Percentiles rank a stretch among this genome's conserved stretches.
Evolutionary conservation across 2,888 invertebrate genomes (phyloP).

Genomic region (Strigamia transsilvanica): DNA sequence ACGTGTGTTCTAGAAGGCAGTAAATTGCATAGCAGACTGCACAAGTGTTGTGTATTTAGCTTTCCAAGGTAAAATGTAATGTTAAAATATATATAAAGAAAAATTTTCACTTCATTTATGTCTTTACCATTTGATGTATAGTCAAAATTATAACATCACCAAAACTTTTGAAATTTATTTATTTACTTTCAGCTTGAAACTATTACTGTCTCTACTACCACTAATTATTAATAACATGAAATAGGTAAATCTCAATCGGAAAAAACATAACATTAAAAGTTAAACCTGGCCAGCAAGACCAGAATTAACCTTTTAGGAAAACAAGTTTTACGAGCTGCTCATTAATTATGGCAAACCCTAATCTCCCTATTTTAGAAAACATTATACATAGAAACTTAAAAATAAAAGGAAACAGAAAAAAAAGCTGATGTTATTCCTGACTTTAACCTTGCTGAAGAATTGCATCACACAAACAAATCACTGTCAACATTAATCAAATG

Average conservation of each 20-base stretch:
- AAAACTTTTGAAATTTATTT: neutral
- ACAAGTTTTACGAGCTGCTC: slow-evolving; percentile 11
- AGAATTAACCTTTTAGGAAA: slow-evolving; percentile 16
- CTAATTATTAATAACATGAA: neutral
- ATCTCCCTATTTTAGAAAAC: slow-evolving; percentile 36
- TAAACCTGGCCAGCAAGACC: neutral
- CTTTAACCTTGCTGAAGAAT: slow-evolving; percentile 36
- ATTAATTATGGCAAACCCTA: slow-evolving; percentile 22
- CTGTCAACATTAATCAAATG: slow-evolving; percentile 33
- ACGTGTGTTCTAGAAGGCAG: too few relatives aligned
- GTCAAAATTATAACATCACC: too few relatives aligned
- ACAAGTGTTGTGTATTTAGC: too few relatives aligned
- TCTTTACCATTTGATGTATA: too few relatives aligned
- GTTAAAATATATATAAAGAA: too few relatives aligned
- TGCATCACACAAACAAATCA: slow-evolving; percentile 42
- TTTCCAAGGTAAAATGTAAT: too few relatives aligned
- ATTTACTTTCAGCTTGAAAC: neutral
- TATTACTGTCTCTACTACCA: neutral
- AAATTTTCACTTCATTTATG: too few relatives aligned
- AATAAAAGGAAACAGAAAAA: neutral
- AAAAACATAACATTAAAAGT: neutral
- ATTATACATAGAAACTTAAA: slow-evolving; percentile 7
- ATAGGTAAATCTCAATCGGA: neutral
- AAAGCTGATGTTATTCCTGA: slow-evolving; percentile 8
- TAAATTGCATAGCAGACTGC: too few relatives aligned